These are phyloP conservation scores for Frankliniella intonsa DNA, from an alignment of 2,888 invertebrate genomes.

Conservation along the genomic window DNA sequence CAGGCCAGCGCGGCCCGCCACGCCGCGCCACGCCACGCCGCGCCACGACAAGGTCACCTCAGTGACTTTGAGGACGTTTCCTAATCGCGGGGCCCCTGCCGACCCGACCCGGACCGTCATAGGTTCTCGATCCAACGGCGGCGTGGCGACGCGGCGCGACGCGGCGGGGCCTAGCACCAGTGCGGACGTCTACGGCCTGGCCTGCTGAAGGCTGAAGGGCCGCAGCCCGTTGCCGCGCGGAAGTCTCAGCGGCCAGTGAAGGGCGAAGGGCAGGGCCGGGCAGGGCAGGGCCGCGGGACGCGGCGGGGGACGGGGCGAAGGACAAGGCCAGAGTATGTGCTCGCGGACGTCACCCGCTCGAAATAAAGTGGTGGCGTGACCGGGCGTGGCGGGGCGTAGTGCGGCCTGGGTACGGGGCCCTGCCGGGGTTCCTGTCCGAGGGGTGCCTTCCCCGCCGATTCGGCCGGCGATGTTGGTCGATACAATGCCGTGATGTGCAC, in stretches of 20 bases:
- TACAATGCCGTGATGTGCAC: neutral
- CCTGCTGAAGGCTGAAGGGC: neutral
- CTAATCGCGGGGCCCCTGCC: no score
- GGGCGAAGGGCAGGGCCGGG: constrained; percentile 26
- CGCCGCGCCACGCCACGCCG: no score
- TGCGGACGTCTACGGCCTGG: no score
- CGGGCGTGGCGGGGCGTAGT: neutral
- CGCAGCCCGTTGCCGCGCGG: neutral
- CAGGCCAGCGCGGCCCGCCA: neutral
- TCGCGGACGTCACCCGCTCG: neutral
- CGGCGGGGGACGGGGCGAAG: neutral
- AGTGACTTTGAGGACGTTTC: neutral
- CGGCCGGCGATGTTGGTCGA: neutral
- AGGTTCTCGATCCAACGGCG: no score
- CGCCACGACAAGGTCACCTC: neutral
- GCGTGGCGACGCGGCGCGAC: no score
- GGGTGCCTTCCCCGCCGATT: neutral
- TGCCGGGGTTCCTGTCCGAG: neutral
- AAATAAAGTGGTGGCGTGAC: neutral
- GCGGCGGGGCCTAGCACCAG: no score
- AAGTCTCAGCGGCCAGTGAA: constrained; percentile 24
- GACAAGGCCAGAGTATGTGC: constrained; percentile 4
- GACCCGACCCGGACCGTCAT: no score
- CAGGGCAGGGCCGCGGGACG: no score
- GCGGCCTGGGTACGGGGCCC: neutral